These are phyloP conservation scores for Gnathonemus echidnorhynchus DNA, from an alignment of 2,113 vertebrate species.

Conservation along the genomic window DNA sequence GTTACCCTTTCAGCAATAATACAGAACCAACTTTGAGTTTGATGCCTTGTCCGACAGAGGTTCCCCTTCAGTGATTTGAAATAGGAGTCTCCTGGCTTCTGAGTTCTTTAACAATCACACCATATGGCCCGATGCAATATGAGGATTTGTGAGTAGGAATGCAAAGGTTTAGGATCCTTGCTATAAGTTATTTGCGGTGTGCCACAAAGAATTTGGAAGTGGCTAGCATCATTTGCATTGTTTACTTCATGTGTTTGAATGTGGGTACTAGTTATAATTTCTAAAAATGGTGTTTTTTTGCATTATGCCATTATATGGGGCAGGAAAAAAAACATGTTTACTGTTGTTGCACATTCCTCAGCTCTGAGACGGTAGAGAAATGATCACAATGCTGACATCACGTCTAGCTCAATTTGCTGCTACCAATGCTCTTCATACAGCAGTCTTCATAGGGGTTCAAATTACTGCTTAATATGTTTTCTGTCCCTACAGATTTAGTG, in stretches of 20 bases:
- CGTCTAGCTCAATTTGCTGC: not conserved
- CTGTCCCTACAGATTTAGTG: not conserved
- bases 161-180: not conserved
- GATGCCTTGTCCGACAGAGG: not conserved
- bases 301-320: not conserved
- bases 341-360: not conserved
- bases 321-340: not conserved
- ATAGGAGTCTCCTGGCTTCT: not conserved
- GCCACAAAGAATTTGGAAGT: not conserved
- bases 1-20: not conserved
- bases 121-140: not conserved
- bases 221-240: not conserved
- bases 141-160: not conserved
- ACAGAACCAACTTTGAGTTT: not conserved
- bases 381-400: not conserved
- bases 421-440: not conserved
- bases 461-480: not conserved
- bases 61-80: not conserved
- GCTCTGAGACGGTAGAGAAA: not conserved
- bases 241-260: not conserved
- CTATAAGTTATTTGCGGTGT: not conserved
- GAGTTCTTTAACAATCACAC: not conserved
- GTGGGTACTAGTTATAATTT: not conserved
- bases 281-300: not conserved
- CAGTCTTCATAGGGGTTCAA: not conserved